Base-by-base conservation (phyloP, 2,888 invertebrate genomes). In the Synergus gifuensis region DNA sequence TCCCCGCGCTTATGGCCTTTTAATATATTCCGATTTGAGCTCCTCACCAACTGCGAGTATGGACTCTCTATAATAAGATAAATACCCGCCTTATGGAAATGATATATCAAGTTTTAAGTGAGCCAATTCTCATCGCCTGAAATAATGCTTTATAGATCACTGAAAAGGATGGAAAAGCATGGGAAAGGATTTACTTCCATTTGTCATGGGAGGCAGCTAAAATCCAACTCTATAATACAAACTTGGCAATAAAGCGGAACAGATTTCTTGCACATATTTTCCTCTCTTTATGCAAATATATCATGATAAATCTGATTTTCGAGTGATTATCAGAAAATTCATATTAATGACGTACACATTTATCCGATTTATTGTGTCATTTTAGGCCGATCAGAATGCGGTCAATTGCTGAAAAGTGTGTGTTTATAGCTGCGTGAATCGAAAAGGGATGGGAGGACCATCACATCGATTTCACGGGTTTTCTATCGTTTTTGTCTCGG, bases 381-480 rank as follows among this genome's bases (percentile, higher is more conserved):
- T 36, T 36, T 36, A 36, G 36, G 5, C 36, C 36, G 5, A 36
- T 36, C 36, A 36, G 36, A 36, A 7, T 36, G 36, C 36, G 36
- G 36, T 36, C 36, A 36, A 36, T 14, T 8, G 28, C 22, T 40
- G 54, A 64, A 49, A 40, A 42, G 28, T 76, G 18, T 67, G 79
- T 67, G 76, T 67, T 79, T 76, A 66, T 63, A 64, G 79, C 62
- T 64, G 54, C 22, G 76, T 16, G 76, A 63, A 77, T 63, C 77
- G 77, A 40, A 73, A 42, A 58, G 76, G 76, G 79, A 22, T 79
- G 42, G 69, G 77, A 44, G 79, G 81, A 80, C 80, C 80, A 83
- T 83, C 86, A 87, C 90, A 90, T 91, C 90, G 90, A 91, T 91
- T 90, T 86, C 86, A 86, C 83, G 86, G 86, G 88, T 88, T 90